These are phyloP conservation scores for Cephus pulcher DNA, from an alignment of 2,888 invertebrate genomes.

Conservation along the genomic window DNA sequence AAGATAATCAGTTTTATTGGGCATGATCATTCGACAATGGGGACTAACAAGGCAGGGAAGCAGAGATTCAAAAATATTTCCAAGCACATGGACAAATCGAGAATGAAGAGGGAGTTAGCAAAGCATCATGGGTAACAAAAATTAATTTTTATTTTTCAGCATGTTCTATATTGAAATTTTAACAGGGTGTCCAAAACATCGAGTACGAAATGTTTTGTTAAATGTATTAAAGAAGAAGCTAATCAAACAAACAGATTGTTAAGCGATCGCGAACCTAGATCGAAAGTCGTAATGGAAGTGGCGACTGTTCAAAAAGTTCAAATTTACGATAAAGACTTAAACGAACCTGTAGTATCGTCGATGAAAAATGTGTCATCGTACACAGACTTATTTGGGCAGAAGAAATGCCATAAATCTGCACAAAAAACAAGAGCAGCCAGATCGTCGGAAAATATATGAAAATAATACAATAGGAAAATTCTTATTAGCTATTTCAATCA, in stretches of 20 bases:
- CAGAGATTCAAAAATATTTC: slow-evolving; percentile 15
- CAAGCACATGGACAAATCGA: slow-evolving; percentile 11
- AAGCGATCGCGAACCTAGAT: slow-evolving; percentile 29
- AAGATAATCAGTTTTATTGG: background rate
- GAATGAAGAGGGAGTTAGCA: slow-evolving; percentile 10
- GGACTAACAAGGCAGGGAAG: slow-evolving; percentile 12
- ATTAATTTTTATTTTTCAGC: background rate
- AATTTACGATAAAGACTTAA: background rate
- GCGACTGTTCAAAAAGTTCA: slow-evolving; percentile 45
- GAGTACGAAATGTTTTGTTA: background rate
- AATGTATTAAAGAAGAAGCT: background rate
- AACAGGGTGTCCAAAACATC: background rate
- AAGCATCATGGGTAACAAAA: slow-evolving; percentile 14
- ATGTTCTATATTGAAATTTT: background rate
- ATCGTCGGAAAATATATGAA: background rate
- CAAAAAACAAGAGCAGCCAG: background rate
- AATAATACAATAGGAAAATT: background rate
- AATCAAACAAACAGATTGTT: background rate
- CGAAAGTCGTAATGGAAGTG: slow-evolving; percentile 47
- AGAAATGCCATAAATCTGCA: background rate
- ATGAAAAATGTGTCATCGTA: background rate
- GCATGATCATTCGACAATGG: background rate
- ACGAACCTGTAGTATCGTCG: background rate
- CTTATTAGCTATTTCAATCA: background rate
- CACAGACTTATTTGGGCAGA: background rate